Conservation (phyloP, 92 coral and sea anemone genomes). For the Blastomussa wellsi region DNA sequence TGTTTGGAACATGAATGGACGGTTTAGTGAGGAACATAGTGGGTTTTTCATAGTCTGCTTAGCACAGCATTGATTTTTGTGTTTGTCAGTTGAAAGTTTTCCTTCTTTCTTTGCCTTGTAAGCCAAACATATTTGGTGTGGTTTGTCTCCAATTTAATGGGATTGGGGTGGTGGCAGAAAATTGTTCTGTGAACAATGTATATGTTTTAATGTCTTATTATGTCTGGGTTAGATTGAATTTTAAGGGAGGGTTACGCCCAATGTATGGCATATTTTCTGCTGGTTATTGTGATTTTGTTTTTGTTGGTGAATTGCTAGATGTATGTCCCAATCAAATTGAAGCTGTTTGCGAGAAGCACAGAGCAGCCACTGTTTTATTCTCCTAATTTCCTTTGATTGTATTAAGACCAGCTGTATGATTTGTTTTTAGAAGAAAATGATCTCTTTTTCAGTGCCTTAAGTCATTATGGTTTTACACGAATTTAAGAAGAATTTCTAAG, state of each 20-base stretch:
- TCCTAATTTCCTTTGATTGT: conserved; percentile 6
- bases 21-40: background rate
- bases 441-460: conserved; percentile 15
- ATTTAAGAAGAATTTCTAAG: conserved; percentile 30
- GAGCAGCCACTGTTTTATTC: background rate
- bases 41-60: background rate
- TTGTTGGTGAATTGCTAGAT: background rate
- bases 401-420: background rate
- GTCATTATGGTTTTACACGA: conserved; percentile 31
- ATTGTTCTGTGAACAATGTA: conserved; percentile 40
- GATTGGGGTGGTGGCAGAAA: conserved; percentile 28
- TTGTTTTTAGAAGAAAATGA: background rate
- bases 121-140: conserved; percentile 6
- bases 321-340: conserved; percentile 32
- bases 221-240: conserved; percentile 5
- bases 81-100: background rate
- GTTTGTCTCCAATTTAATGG: conserved; percentile 19
- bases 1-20: background rate
- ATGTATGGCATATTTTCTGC: conserved; percentile 9
- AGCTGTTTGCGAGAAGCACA: background rate
- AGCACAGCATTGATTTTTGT: background rate
- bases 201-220: background rate
- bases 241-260: background rate
- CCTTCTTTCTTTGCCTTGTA: background rate
- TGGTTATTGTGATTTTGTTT: background rate